Evolutionary conservation across 2,888 invertebrate genomes (phyloP), one percentile per base, ranked within the genome.

Genomic region (Drosophila planitibia): DNA sequence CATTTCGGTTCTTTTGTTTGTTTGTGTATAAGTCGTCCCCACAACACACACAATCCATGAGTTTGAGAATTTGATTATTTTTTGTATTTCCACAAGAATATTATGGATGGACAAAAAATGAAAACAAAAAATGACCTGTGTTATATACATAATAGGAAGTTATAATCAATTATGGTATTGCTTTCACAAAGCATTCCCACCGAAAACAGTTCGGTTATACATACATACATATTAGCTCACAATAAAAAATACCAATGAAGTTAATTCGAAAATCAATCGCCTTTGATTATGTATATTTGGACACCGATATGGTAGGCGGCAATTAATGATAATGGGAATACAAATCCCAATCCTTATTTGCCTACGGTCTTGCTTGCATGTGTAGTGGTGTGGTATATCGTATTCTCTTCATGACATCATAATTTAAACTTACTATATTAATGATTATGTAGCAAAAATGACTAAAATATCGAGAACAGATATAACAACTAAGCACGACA

Each of bases 81-180:
- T 72, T 64, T 84, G 71, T 76, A 79, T 79, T 76, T 79, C 72
- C 70, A 73, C 67, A 73, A 70, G 32, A 63, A 64, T 80, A 65
- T 47, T 25, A 47, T 47, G 25, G 47, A 25, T 57, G 74, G 52
- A 62, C 32, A 22, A 74, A 41, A 39, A 70, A 57, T 37, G 37
- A 69, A 60, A 72, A 57, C 55, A 82, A 74, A 71, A 80, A 74
- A 74, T 72, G 70, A 83, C 90, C 85, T 90, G 91, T 85, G 89
- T 90, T 85, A 89, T 89, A 83, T 85, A 85, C 74, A 90, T 77
- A 74, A 82, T 85, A 85, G 90, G 84, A 90, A 85, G 89, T 85
- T 89, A 85, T 89, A 83, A 90, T 89, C 90, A 74, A 71, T 71
- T 74, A 86, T 72, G 89, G 91, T 90, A 89, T 90, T 85, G 85